Evolutionary conservation across 2,113 vertebrate species (phyloP), one percentile per base, ranked within the genome.

Genomic region (Phrynocephalus versicolor): DNA sequence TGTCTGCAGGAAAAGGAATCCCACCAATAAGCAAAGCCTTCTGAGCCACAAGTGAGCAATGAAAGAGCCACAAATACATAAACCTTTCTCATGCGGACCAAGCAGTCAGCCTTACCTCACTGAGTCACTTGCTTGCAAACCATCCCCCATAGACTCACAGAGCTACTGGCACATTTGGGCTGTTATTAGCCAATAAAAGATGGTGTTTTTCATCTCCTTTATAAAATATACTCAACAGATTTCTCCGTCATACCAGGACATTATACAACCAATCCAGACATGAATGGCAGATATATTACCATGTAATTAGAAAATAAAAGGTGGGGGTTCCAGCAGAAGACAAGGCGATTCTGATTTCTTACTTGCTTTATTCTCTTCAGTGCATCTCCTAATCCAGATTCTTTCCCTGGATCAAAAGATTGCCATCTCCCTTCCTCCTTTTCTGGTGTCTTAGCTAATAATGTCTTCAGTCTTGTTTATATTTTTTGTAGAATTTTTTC

Each of bases 1-100:
- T 57, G 25, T 85, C 84, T 73, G 39, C 79, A 76, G 84, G 84
- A 85, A 85, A 67, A 85, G 76, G 79, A 67, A 80, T 79, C 67
- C 45, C 76, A 79, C 71, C 84, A 85, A 80, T 73, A 85, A 85
- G 79, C 84, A 85, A 73, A 80, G 77, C 16, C 37, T 80, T 33
- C 67, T 79, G 41, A 62, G 67, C 67, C 81, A 60, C 60, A 72
- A 33, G 58, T 55, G 57, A 55, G 35, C 18, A 21, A 60, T 62
- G 57, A 57, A 21, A 78, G 64, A 60, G 58, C 76, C 35, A 25
- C 76, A 78, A 39, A 78, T 57, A 23, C 58, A 37, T 78, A 78
- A 21, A 78, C 57, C 33, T 27, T 14, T 6, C 57, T 78, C 35
- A 60, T 23, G 21, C 55, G 60, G 23, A 78, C 58, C 2, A 12